phyloP scores from a whole-genome alignment of 1,140 invertebrate genomes.

The Asbolus verrucosus region DNA sequence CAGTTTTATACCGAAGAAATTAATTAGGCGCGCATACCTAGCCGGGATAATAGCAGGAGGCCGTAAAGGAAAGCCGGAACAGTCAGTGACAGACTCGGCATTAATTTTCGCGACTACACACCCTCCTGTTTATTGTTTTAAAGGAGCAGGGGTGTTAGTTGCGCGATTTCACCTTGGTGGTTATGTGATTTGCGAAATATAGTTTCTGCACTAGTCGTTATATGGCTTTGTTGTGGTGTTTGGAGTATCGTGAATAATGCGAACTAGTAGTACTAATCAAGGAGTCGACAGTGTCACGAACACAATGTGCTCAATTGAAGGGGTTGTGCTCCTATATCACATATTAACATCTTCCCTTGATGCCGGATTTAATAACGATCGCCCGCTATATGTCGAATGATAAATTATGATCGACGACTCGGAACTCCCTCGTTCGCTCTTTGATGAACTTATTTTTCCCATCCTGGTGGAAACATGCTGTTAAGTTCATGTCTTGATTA shows the following conservation, averaged over 20 bases:
- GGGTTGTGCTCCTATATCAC: conserved; percentile 35
- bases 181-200: conserved; percentile 24
- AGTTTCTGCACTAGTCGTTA: conserved; percentile 23
- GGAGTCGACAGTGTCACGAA: conserved; percentile 35
- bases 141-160: conserved; percentile 10
- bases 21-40: conserved; percentile 9
- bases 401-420: not conserved
- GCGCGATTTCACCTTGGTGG: conserved; percentile 36
- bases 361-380: conserved; percentile 27
- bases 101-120: conserved; percentile 19
- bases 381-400: not conserved
- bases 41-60: conserved; percentile 2
- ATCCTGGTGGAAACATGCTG: no score
- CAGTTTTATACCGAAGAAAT: no score
- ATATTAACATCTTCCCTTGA: conserved; percentile 34
- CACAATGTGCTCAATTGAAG: conserved; percentile 34
- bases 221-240: conserved; percentile 35
- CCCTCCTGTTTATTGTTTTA: conserved; percentile 37
- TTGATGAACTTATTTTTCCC: no score
- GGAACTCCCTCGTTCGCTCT: no score
- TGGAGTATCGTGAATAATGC: conserved; percentile 13
- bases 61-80: conserved; percentile 23
- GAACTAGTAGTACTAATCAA: conserved; percentile 22
- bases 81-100: conserved; percentile 23
- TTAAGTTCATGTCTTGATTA: no score